Evolutionary conservation across 2,113 vertebrate species (phyloP).

Genomic region (Pardalotus punctatus): DNA sequence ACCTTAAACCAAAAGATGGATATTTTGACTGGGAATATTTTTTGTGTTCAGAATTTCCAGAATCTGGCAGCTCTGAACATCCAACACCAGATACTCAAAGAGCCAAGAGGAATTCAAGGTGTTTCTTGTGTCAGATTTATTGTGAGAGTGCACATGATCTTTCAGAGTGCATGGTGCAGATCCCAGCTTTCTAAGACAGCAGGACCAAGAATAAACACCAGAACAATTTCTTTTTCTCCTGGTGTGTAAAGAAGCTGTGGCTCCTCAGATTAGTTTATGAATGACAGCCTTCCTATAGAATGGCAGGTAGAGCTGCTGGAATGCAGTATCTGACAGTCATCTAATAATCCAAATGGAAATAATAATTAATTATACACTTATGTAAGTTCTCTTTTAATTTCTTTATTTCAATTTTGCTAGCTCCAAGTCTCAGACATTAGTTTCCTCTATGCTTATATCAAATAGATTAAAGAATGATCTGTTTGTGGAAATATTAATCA

Average conservation of each 20-base stretch:
- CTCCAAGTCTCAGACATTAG: not conserved
- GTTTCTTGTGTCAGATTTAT: not conserved
- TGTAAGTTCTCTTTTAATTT: not conserved
- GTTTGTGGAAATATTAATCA: not conserved
- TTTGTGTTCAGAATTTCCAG: not conserved
- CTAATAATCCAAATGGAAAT: not conserved
- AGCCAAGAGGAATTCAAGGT: not conserved
- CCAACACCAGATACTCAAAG: rapidly evolving
- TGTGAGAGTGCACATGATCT: not conserved
- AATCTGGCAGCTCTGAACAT: not conserved
- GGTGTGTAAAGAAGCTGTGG: not conserved
- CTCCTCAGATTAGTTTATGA: not conserved
- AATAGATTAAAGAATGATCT: not conserved
- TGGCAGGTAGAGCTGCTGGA: not conserved
- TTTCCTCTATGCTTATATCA: not conserved
- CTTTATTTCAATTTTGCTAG: not conserved
- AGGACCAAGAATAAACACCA: not conserved
- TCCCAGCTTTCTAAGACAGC: not conserved
- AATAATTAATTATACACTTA: not conserved
- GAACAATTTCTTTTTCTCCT: not conserved
- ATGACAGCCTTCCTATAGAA: not conserved
- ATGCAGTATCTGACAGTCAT: not conserved
- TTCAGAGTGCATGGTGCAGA: not conserved
- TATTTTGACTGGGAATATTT: not conserved
- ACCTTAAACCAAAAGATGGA: not conserved